Evolutionary conservation across 2,888 invertebrate genomes (phyloP), one percentile per base, ranked within the genome.

Genomic region (Autographa pulchrina): DNA sequence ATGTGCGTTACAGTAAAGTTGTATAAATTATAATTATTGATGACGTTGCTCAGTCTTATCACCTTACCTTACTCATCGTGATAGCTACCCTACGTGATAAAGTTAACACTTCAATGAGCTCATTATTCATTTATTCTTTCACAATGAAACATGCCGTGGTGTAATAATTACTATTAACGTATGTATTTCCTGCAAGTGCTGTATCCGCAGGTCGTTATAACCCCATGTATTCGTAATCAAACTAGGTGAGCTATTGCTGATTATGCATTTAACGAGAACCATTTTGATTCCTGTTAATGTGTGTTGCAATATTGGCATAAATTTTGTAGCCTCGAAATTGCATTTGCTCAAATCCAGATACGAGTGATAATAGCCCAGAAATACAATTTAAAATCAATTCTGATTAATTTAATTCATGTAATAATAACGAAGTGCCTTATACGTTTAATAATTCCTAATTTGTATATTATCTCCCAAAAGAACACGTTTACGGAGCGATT

Each of bases 1-100:
- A 48, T 48, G n/a, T n/a, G 48, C n/a, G 16, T 48, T 38, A 11
- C 8, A 11, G 38, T 38, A 38, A 38, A 48, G n/a, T 14, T 48
- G 16, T 48, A 14, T 48, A 48, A 48, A 48, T 48, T 48, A 48
- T 48, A 48, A 48, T 48, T 48, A 48, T 48, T 48, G 48, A 48
- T 48, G 48, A 48, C 48, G 48, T 6, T 48, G 48, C 48, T 48
- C n/a, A 8, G 13, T 13, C 25, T 56, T 25, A 56, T 56, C 35
- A 54, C 35, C 38, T 52, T 54, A 38, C 64, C 56, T 58, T n/a
- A 59, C 78, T 78, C 69, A 73, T 78, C 70, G 41, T 54, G 61
- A 70, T 74, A 54, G 72, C 61, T 62, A 35, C 18, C 67, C 41
- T 20, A 68, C 43, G 52, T 59, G 62, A 54, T 56, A 25, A 54